phyloP scores from a whole-genome alignment of 2,888 invertebrate genomes.

The Neoaliturus tenellus region DNA sequence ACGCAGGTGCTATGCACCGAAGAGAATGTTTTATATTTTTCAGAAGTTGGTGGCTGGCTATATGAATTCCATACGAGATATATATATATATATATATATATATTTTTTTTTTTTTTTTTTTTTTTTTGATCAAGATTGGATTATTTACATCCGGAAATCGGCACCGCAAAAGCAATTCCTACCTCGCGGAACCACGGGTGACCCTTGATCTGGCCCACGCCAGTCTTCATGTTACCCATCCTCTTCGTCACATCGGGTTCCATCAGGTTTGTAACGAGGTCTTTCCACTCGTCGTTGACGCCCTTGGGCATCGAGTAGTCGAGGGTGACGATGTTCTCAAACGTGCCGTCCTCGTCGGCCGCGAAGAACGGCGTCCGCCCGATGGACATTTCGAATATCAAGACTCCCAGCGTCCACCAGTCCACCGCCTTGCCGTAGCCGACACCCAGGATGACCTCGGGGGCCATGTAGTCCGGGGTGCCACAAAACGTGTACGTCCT shows the following conservation, averaged over 20 bases:
- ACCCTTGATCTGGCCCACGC: slow-evolving; percentile 90
- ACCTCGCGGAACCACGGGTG: slow-evolving; percentile 91
- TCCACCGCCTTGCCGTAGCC: slow-evolving; percentile 96
- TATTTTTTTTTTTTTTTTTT: too few species aligned
- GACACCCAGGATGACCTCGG: slow-evolving; percentile 80
- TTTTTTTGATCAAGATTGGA: too few species aligned
- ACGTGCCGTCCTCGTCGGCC: slow-evolving; percentile 95
- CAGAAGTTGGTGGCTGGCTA: too few species aligned
- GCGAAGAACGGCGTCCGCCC: slow-evolving; percentile 97
- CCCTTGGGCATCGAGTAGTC: slow-evolving; percentile 91
- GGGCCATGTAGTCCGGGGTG: slow-evolving; percentile 78
- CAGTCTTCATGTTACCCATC: slow-evolving; percentile 90
- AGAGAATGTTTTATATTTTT: too few species aligned
- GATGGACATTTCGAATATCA: slow-evolving; percentile 93
- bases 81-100: too few species aligned
- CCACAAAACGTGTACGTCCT: slow-evolving; percentile 76
- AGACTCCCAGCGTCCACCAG: slow-evolving; percentile 97
- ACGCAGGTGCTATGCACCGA: too few species aligned
- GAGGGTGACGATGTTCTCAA: slow-evolving; percentile 94
- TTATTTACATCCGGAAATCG: too few species aligned
- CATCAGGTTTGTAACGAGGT: slow-evolving; percentile 89
- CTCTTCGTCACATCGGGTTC: slow-evolving; percentile 89
- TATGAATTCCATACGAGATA: too few species aligned
- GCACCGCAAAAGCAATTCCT: too few species aligned
- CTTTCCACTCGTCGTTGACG: slow-evolving; percentile 88